A percentile compares a stretch with the other conserved stretches of the same genome.
phyloP scores from a whole-genome alignment of 64 coral and sea anemone genomes.

The Anthopleura sola region DNA sequence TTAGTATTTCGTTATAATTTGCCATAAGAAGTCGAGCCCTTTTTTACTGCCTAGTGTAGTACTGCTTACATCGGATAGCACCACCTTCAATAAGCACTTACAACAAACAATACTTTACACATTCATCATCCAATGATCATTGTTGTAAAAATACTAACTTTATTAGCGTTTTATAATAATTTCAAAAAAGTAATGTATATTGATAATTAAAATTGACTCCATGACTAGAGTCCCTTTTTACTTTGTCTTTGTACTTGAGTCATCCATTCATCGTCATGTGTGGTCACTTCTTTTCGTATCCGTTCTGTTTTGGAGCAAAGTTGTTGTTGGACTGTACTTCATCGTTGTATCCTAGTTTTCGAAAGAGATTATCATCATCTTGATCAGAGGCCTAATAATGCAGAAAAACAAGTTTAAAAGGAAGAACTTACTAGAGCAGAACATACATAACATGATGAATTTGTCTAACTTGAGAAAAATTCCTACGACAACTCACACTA shows the following conservation, averaged over 20 bases:
- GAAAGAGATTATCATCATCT: not conserved
- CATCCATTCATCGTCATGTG: not conserved
- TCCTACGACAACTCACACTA: no score
- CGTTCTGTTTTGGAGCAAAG: not conserved
- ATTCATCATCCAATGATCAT: not conserved
- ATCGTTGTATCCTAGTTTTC: not conserved
- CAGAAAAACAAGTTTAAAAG: not conserved
- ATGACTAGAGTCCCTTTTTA: not conserved
- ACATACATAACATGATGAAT: no score
- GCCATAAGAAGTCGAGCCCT: no score
- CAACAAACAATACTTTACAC: no score
- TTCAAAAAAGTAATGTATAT: not conserved
- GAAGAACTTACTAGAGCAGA: no score
- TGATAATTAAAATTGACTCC: not conserved
- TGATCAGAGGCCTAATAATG: not conserved
- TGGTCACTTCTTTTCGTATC: not conserved
- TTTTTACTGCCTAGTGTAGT: no score
- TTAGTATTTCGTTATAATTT: no score
- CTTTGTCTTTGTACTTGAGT: no score
- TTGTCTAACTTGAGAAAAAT: no score
- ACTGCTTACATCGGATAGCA: no score
- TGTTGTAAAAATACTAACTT: slow-evolving; percentile 2
- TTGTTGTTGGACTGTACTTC: not conserved
- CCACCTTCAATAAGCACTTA: no score
- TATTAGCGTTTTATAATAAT: not conserved